Evolutionary conservation across 2,888 invertebrate genomes (phyloP), one percentile per base, ranked within the genome.

Genomic region (Acrobasis suavella): DNA sequence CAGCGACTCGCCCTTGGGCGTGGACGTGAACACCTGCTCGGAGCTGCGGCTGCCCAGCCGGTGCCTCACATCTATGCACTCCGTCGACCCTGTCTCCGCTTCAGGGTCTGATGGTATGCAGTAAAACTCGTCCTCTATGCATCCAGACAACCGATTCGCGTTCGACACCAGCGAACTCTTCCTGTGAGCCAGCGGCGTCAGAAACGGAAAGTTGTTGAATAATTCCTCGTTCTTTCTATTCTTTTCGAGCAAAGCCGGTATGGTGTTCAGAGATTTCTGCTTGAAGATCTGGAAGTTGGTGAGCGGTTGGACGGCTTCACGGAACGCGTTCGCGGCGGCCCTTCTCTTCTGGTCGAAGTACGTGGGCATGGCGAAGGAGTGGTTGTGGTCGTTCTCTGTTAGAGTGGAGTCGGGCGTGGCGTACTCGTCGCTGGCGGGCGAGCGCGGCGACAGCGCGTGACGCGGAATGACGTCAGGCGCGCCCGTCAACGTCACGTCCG

Each of bases 141-240:
- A 90, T 10, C 91, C 91, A 38, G 89, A 85, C 58, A 89, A 82
- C 0, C 90, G 69, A 65, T 77, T 76, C 62, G 87, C 84, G 66
- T 81, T 78, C 58, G 86, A 78, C 55, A 85, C 80, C 9, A 89
- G 80, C 17, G 91, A 92, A 72, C 81, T 87, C 83, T 91, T 92
- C 5, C 94, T 77, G 76, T 93, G 91, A 63, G 93, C 93, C 52
- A 93, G 86, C 59, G 94, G 94, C 64, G 94, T 94, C 68, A 94
- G 81, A 74, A 94, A 94, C 61, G 92, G 93, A 65, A 93, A 93
- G 77, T 93, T 92, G 65, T 92, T 92, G 80, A 94, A 93, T 65
- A 94, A 75, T 74, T 92, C 91, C 73, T 89, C 90, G 77, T 78
- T 81, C 66, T 80, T 80, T 63, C 75, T 80, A 67, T 76, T 76